Percentiles rank a stretch among this genome's conserved stretches.
phyloP scores from a whole-genome alignment of 2,888 invertebrate species.

The Timandra comae region DNA sequence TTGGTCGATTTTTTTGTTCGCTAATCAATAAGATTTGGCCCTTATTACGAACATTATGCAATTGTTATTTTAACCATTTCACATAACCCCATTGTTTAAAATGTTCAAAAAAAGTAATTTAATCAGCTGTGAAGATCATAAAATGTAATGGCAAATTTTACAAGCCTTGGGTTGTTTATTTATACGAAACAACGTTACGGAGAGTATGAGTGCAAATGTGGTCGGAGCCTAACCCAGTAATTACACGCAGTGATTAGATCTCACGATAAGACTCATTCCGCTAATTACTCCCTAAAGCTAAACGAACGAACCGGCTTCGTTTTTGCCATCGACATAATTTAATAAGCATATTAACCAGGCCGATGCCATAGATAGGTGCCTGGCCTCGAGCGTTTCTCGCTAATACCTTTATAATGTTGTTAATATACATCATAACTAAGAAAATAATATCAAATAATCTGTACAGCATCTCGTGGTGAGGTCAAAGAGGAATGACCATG shows the following conservation, averaged over 20 bases:
- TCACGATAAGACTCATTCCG: constrained; percentile 66
- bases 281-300: constrained; percentile 77
- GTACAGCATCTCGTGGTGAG: constrained; percentile 38
- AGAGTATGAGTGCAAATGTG: constrained; percentile 41
- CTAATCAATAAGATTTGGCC: constrained; percentile 65
- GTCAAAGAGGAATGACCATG: constrained; percentile 74
- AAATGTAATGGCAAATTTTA: too few species aligned
- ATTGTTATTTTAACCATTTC: too few species aligned
- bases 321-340: constrained; percentile 74
- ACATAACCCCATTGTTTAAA: too few species aligned
- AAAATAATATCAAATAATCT: constrained; percentile 40
- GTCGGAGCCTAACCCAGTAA: constrained; percentile 59
- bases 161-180: too few species aligned
- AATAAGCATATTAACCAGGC: constrained; percentile 72
- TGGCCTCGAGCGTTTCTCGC: constrained; percentile 55
- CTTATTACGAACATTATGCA: too few species aligned
- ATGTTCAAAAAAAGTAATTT: too few species aligned
- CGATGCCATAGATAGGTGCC: constrained; percentile 66
- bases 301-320: constrained; percentile 51
- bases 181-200: too few species aligned
- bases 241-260: constrained; percentile 69
- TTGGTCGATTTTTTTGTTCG: constrained; percentile 62
- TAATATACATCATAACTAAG: constrained; percentile 38
- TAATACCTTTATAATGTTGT: constrained; percentile 58
- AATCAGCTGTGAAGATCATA: constrained; percentile 50